Evolutionary conservation across 2,113 vertebrate genomes (phyloP).

Genomic region (Nycticorax nycticorax): DNA sequence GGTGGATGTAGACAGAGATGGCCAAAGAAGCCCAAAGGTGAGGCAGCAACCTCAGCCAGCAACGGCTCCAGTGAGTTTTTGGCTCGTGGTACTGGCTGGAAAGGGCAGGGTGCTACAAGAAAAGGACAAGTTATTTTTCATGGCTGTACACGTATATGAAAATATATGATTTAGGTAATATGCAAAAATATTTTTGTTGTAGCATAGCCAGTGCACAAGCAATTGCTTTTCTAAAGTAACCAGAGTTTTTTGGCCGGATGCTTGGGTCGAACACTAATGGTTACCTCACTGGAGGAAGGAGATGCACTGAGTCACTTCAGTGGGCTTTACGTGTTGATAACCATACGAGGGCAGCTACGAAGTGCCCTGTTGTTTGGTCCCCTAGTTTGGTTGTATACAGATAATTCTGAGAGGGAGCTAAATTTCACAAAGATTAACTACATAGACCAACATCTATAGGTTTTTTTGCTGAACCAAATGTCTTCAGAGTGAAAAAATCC

Average conservation of each 20-base stretch:
- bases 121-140: neutral
- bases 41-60: neutral
- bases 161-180: neutral
- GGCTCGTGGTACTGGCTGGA: neutral
- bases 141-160: neutral
- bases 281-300: neutral
- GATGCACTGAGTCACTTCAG: neutral
- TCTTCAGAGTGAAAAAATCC: neutral
- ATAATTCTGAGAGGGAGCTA: neutral
- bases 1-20: rapidly evolving
- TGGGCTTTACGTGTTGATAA: neutral
- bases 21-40: neutral
- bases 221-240: neutral
- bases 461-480: neutral
- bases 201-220: neutral
- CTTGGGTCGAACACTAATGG: neutral
- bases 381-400: neutral
- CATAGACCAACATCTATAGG: neutral
- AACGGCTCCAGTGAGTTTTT: neutral
- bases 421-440: neutral
- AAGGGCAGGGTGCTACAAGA: neutral
- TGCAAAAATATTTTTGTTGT: neutral
- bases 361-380: neutral
- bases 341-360: neutral
- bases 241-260: neutral